Base-by-base conservation (phyloP, 2,797 vertebrate genomes). In the Anisognathus igniventris region DNA sequence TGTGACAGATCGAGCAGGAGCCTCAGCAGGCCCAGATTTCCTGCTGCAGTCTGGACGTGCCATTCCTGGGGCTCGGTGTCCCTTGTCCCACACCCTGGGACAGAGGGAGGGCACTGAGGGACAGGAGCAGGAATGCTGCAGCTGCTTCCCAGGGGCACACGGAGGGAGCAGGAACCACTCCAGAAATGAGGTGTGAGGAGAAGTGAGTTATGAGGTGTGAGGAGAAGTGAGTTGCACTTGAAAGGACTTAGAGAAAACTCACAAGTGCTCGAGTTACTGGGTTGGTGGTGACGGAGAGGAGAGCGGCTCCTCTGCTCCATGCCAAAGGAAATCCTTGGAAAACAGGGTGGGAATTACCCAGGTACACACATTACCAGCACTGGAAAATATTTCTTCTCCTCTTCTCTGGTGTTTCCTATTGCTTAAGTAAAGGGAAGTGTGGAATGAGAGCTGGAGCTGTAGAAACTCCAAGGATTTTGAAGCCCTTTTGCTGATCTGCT, bases 341-440 rank as follows among this genome's bases (percentile, higher is more conserved):
- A 74, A 45, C 0, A 0, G 21, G 8, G 1, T 10, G 70, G 44
- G 42, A 35, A 6, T 50, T 6, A 16, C 35, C 27, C 54, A 48
- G 44, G 16, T 8, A 20, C 47, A 37, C 15, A 12, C 7, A 3
- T 20, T 20, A n/a, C 10, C 60, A 78, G 13, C 33, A 17, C 9
- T 31, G 62, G 25, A 65, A 71, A 61, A 31, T 27, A 3, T 28
- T n/a, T 60, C 27, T 40, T 5, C 31, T 58, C 25, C 7, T 81
- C 8, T n/a, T 13, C 44, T 67, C 35, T 42, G 30, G 5, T 39
- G 8, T 42, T 76, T 77, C 39, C 16, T 58, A 0, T 9, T 40
- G 33, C 48, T 58, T 48, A 12, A 28, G 11, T 2, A 9, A 61
- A 25, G 67, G 45, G 40, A 57, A 31, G 3, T 4, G 1, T 1